These are phyloP conservation scores for Parauchenoglanis ngamensis DNA, from an alignment of 2,797 vertebrate species.

Conservation along the genomic window DNA sequence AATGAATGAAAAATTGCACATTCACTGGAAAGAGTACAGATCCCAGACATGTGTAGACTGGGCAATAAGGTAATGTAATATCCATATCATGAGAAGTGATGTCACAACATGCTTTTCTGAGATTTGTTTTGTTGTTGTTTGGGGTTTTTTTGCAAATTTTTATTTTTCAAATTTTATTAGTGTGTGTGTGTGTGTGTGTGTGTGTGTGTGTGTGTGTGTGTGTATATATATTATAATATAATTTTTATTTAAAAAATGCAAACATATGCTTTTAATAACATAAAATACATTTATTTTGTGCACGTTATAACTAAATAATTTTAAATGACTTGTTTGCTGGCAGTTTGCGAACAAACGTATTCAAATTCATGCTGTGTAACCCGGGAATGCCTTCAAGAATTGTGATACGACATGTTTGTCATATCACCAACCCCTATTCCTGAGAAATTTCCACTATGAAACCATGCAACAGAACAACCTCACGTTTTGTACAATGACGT, in stretches of 20 bases:
- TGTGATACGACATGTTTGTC: not conserved
- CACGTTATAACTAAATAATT: not conserved
- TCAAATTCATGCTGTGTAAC: not conserved
- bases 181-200: too few relatives aligned
- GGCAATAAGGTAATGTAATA: not conserved
- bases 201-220: too few relatives aligned
- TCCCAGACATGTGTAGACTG: not conserved
- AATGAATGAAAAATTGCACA: not conserved
- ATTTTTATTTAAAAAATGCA: too few relatives aligned
- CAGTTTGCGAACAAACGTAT: not conserved
- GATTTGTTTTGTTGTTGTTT: too few relatives aligned
- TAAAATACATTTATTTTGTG: too few relatives aligned
- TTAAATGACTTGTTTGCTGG: not conserved
- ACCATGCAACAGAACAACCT: not conserved
- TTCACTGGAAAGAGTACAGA: not conserved
- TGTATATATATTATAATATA: too few relatives aligned
- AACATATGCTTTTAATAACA: too few relatives aligned
- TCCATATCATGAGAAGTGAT: not conserved
- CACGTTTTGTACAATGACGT: not conserved
- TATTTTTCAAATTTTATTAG: too few relatives aligned
- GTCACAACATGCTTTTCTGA: not conserved
- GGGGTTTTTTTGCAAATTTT: too few relatives aligned
- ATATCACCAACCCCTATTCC: not conserved
- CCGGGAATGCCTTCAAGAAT: not conserved
- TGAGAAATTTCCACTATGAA: not conserved